Base-by-base conservation (phyloP, 2,797 vertebrate genomes). In the Enteromius argenteus region DNA sequence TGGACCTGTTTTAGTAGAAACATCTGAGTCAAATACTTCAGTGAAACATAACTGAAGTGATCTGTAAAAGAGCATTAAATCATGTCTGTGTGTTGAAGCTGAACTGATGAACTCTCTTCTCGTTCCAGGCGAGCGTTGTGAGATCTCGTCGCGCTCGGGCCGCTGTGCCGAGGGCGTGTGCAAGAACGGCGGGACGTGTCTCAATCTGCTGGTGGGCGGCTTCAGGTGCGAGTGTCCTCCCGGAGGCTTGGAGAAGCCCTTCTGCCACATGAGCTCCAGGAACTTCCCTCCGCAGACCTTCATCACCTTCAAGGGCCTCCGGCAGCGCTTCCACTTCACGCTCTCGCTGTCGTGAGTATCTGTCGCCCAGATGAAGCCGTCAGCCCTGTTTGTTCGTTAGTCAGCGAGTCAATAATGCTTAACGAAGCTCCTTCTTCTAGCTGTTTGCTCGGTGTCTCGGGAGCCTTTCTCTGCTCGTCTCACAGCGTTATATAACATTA, bases 321-420 rank as follows among this genome's bases (percentile, higher is more conserved):
- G 96, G n/a, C 98, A 98, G 92, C 96, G 98, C 77, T 98, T 99
- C 91, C 97, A 98, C 94, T 99, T 99, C 94, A 97, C 97, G 73
- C 92, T 98, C 30, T 93, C 96, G 7, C 97, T 99, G 88, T 96
- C 95, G 97, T 99, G 94, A 98, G 97, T 92, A 66, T 68, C 8
- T 8, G 60, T 64, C 85, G 76, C 77, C 2, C 27, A 58, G 53
- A 66, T 56, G 23, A 35, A 60, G 21, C 75, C 64, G 80, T 74
- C 58, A 60, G n/a, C 4, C n/a, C 7, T 64, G 58, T 78, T 78
- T 78, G 56, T 27, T 60, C 71, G 6, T 74, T 35, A n/a, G 46
- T 35, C 71, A 21, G 27, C 2, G 46, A 68, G 39, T 71, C 68
- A 71, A 46, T 44, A 46, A 14, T 6, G 13, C 17, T 8, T 77